A percentile compares a stretch with the other conserved stretches of the same genome.
Conservation (phyloP, 1,140 invertebrate species). For the Aphis craccivora region DNA sequence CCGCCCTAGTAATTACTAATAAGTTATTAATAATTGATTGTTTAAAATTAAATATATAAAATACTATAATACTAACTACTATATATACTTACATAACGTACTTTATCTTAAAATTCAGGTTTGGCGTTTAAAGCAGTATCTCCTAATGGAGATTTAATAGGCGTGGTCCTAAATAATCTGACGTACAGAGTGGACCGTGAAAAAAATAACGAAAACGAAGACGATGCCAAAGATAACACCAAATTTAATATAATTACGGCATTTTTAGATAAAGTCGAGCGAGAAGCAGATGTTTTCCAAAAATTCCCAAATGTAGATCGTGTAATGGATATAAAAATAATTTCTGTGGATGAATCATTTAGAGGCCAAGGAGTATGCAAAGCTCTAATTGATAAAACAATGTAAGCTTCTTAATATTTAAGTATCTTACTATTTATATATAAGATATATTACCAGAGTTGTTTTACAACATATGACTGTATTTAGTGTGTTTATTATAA, state of each 20-base stretch:
- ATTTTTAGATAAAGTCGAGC: slow-evolving; percentile 69
- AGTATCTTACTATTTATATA: no score
- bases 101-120: slow-evolving; percentile 62
- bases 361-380: slow-evolving; percentile 73
- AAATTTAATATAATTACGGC: slow-evolving; percentile 68
- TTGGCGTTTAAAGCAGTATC: slow-evolving; percentile 72
- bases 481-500: no score
- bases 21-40: background rate
- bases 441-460: no score
- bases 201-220: slow-evolving; percentile 12
- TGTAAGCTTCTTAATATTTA: slow-evolving; percentile 66
- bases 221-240: slow-evolving; percentile 59
- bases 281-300: slow-evolving; percentile 67
- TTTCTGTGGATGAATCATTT: slow-evolving; percentile 72
- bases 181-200: slow-evolving; percentile 24
- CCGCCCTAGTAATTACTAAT: background rate
- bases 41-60: background rate
- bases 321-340: slow-evolving; percentile 71
- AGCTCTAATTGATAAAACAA: slow-evolving; percentile 70
- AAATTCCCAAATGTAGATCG: slow-evolving; percentile 69
- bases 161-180: slow-evolving; percentile 67
- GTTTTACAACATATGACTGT: no score
- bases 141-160: slow-evolving; percentile 69
- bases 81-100: no score
- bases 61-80: background rate